phyloP scores from a whole-genome alignment of 2,888 invertebrate genomes.

The Auanema sp. region DNA sequence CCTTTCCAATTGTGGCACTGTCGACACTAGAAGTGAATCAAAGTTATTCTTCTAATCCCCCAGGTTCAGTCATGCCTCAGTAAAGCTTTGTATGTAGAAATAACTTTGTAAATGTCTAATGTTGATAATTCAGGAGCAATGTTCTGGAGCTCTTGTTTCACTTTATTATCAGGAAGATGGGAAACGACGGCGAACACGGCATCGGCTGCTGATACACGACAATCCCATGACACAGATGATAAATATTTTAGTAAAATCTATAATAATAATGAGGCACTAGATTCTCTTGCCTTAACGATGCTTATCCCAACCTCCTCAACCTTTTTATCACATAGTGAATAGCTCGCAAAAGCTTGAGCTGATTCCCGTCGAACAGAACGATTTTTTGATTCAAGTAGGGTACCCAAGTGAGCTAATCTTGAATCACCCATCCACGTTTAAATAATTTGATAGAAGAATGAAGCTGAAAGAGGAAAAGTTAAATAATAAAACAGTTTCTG shows the following conservation, averaged over 20 bases:
- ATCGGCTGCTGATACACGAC: slow-evolving; percentile 51
- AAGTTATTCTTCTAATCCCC: background rate
- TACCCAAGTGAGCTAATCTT: slow-evolving; percentile 46
- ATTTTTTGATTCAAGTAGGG: slow-evolving; percentile 57
- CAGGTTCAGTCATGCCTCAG: background rate
- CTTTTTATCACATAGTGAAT: slow-evolving; percentile 44
- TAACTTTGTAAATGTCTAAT: slow-evolving; percentile 5
- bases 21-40: slow-evolving; percentile 11
- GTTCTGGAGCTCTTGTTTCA: slow-evolving; percentile 5
- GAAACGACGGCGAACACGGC: slow-evolving; percentile 45
- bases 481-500: too few species aligned
- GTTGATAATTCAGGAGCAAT: slow-evolving; percentile 13
- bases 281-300: background rate
- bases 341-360: slow-evolving; percentile 43
- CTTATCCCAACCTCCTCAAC: slow-evolving; percentile 28
- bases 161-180: background rate
- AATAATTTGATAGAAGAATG: too few species aligned
- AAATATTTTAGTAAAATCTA: slow-evolving; percentile 39
- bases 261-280: background rate
- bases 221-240: slow-evolving; percentile 50
- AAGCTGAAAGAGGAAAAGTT: too few species aligned
- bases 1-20: slow-evolving; percentile 7
- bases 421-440: slow-evolving; percentile 19
- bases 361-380: slow-evolving; percentile 55
- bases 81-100: background rate